These are phyloP conservation scores for Buphagus erythrorhynchus DNA, from an alignment of 2,797 vertebrate species.

Conservation along the genomic window DNA sequence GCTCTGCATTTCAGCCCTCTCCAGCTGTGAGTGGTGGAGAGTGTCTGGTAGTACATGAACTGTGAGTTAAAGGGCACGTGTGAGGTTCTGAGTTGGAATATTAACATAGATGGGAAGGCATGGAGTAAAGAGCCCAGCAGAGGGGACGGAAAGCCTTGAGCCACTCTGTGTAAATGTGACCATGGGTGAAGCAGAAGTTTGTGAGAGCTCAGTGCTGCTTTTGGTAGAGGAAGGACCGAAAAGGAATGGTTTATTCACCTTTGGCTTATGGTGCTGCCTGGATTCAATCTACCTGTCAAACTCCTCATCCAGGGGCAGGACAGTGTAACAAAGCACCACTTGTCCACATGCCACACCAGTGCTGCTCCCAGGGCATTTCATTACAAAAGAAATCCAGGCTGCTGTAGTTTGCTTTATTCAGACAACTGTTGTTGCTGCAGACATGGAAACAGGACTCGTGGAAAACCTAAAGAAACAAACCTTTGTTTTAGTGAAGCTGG, in stretches of 20 bases:
- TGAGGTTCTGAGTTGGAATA: not conserved
- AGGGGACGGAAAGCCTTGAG: not conserved
- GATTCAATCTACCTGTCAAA: not conserved
- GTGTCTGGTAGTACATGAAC: not conserved
- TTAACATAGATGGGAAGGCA: too few relatives aligned
- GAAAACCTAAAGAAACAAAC: not conserved
- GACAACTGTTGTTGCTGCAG: not conserved
- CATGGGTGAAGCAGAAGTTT: not conserved
- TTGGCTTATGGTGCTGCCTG: not conserved
- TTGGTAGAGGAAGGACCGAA: not conserved
- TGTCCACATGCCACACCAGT: not conserved
- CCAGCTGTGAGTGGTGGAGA: not conserved
- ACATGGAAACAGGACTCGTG: not conserved
- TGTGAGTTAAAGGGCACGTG: fast-evolving
- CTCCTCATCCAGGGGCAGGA: not conserved
- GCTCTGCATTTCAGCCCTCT: not conserved
- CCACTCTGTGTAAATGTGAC: not conserved
- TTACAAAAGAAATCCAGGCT: not conserved
- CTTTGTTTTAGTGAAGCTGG: not conserved
- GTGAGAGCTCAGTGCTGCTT: not conserved
- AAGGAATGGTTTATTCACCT: not conserved
- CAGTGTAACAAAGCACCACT: not conserved
- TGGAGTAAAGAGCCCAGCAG: not conserved
- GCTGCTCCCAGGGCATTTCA: not conserved
- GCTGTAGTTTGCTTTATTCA: not conserved